Evolutionary conservation across 2,797 vertebrate genomes (phyloP).

Genomic region (Mormyrus hasselquistii): DNA sequence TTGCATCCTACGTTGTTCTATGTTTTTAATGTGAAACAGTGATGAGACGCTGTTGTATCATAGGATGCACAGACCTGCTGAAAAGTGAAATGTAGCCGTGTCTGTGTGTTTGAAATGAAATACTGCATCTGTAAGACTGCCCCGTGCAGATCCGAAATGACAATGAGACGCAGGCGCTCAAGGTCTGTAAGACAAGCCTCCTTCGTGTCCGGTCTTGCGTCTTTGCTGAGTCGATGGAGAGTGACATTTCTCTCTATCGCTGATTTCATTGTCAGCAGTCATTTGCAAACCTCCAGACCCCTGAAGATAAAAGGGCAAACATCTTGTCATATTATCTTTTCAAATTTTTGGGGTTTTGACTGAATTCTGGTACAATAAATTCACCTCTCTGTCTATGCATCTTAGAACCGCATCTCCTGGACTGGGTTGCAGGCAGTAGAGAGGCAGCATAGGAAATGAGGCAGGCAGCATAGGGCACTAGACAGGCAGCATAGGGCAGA

Average conservation of each 20-base stretch:
- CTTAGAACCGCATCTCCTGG: not conserved
- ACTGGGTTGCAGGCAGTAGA: not conserved
- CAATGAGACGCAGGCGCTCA: not conserved
- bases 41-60: not conserved
- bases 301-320: conserved; percentile 7
- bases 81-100: not conserved
- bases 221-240: conserved; percentile 9
- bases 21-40: not conserved
- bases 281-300: conserved; percentile 5
- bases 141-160: not conserved
- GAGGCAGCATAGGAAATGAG: not conserved
- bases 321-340: not conserved
- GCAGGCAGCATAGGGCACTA: not conserved
- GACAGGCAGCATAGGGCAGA: not conserved
- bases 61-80: not conserved
- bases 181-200: not conserved
- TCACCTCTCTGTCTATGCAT: not conserved
- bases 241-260: not conserved
- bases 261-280: conserved; percentile 4
- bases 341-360: not conserved
- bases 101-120: not conserved
- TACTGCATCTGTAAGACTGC: not conserved
- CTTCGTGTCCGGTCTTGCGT: not conserved
- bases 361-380: not conserved
- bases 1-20: not conserved